phyloP scores from a whole-genome alignment of 1,140 invertebrate species.

The Atopsyche davidsoni region DNA sequence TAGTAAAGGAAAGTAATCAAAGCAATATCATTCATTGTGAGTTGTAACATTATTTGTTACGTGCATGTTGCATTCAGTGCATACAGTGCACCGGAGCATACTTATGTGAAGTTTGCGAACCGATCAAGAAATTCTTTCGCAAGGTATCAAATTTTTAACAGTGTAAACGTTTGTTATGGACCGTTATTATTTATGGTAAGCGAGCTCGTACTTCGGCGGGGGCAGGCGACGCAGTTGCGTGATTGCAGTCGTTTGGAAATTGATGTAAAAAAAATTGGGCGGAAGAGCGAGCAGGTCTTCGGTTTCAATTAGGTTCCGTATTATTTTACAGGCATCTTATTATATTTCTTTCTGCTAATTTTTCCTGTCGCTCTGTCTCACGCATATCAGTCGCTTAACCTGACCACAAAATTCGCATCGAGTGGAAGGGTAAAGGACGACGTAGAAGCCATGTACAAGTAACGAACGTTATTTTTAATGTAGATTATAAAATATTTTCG shows the following conservation, averaged over 20 bases:
- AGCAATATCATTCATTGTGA: too few species aligned
- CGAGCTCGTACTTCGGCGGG: not conserved
- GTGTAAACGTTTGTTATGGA: too few species aligned
- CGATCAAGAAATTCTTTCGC: too few species aligned
- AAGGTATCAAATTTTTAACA: too few species aligned
- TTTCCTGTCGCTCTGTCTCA: slow-evolving; percentile 16
- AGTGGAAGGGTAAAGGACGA: too few species aligned
- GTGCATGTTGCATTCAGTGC: not conserved
- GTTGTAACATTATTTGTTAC: too few species aligned
- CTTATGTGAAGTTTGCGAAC: slow-evolving; percentile 4
- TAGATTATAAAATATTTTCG: too few species aligned
- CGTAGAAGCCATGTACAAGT: too few species aligned
- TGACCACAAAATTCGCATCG: slow-evolving; percentile 17
- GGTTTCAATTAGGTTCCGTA: slow-evolving; percentile 22
- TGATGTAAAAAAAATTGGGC: slow-evolving; percentile 5
- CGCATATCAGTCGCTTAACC: slow-evolving; percentile 13
- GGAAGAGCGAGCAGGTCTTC: slow-evolving; percentile 20
- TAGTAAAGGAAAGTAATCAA: too few species aligned
- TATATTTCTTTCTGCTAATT: slow-evolving; percentile 25
- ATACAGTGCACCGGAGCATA: not conserved
- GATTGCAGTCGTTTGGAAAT: slow-evolving; percentile 11
- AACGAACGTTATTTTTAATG: too few species aligned
- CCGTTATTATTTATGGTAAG: too few species aligned
- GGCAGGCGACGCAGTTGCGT: slow-evolving; percentile 9
- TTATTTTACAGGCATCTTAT: slow-evolving; percentile 23